A percentile compares a stretch with the other conserved stretches of the same genome.
Evolutionary conservation across 1,140 invertebrate species (phyloP).

Genomic region (Drosophila subpulchrella): DNA sequence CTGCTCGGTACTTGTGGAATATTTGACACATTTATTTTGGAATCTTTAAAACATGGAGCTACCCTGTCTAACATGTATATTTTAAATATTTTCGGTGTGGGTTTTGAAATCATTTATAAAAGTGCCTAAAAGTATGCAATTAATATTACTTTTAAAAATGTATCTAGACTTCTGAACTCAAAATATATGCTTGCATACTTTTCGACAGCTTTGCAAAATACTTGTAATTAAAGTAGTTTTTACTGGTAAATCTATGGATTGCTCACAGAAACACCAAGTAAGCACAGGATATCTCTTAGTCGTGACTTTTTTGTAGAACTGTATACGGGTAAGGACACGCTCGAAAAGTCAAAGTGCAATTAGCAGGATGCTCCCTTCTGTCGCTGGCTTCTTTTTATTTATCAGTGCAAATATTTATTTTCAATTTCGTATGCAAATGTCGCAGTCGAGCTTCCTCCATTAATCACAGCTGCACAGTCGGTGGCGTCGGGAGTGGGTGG

Average conservation of each 20-base stretch:
- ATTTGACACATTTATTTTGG: too few relatives aligned
- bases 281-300: not conserved
- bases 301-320: too few relatives aligned
- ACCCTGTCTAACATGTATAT: too few relatives aligned
- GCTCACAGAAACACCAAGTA: not conserved
- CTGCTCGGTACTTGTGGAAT: not conserved
- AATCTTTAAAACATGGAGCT: too few relatives aligned
- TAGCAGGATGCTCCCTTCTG: conserved; percentile 44
- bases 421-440: conserved; percentile 82
- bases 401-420: conserved; percentile 78
- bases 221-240: too few relatives aligned
- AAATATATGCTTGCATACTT: conserved; percentile 1
- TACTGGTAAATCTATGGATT: too few relatives aligned
- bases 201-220: too few relatives aligned
- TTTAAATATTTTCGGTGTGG: too few relatives aligned
- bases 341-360: conserved; percentile 78
- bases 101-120: too few relatives aligned
- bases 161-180: too few relatives aligned
- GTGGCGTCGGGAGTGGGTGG: conserved; percentile 13
- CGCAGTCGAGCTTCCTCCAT: conserved; percentile 43
- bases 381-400: conserved; percentile 39
- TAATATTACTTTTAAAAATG: too few relatives aligned
- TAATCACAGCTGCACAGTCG: conserved; percentile 54
- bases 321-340: conserved; percentile 20
- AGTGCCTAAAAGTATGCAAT: not conserved